Evolutionary conservation across 2,113 vertebrate genomes (phyloP).

Genomic region (Vulpes ferrilata): DNA sequence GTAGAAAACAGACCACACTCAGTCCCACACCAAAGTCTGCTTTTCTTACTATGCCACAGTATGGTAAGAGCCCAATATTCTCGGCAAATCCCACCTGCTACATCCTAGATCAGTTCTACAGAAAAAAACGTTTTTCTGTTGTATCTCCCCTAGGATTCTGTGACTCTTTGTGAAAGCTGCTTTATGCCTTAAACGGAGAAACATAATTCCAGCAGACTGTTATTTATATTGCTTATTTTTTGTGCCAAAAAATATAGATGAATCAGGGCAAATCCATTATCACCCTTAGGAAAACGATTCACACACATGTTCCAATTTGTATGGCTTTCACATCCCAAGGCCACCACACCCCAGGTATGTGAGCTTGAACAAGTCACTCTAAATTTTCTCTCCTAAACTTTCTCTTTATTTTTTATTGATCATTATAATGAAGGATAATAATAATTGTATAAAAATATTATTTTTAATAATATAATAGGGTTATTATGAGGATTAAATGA

Average conservation of each 20-base stretch:
- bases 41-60: neutral
- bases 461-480: neutral
- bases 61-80: neutral
- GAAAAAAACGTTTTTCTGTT: neutral
- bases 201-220: neutral
- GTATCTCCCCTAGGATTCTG: neutral
- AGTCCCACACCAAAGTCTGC: neutral
- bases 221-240: conserved; percentile 32
- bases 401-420: conserved; percentile 5
- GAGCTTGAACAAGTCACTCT: neutral
- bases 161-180: neutral
- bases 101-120: neutral
- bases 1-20: neutral
- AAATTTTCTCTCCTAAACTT: neutral
- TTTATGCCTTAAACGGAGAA: neutral
- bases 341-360: neutral
- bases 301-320: neutral
- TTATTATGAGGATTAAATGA: neutral
- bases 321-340: neutral
- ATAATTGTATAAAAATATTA: neutral
- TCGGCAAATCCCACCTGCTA: neutral
- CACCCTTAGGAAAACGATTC: neutral
- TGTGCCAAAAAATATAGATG: neutral
- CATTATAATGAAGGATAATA: neutral
- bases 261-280: neutral